Base-by-base conservation (phyloP, 2,113 vertebrate species). In the Charadrius vociferus region DNA sequence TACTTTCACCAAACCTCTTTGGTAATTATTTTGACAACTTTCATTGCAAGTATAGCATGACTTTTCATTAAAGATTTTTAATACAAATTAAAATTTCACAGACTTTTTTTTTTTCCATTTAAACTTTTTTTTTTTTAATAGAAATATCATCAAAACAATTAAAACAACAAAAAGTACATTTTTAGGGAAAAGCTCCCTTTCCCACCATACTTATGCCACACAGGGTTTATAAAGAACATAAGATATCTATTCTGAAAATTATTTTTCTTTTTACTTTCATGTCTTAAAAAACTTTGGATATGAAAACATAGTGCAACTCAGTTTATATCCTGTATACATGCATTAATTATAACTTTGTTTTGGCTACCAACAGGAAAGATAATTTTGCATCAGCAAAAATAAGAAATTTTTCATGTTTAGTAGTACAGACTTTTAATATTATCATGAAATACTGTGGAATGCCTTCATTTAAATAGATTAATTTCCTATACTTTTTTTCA, bases 81-180 rank as follows among this genome's bases (percentile, higher is more conserved):
- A n/a, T 55, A 8, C 5, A 68, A 77, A 39, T 37, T 56, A 66
- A 41, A 2, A 3, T 43, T 74, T 14, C 5, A 52, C 7, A 41
- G 29, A 19, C 17, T 15, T 37, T 71, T 81, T 45, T 27, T 45
- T 27, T 15, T 47, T 2, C 4, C 10, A 50, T 50, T 34, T 73
- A 27, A 7, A 20, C 59, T 32, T 59, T 0, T 37, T 56, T 58
- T 36, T 79, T 32, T 66, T 37, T 21, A 7, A 50, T 39, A 6
- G 9, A 65, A 47, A 32, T 45, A 12, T 8, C 7, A 36, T n/a
- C 16, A 87, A 45, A 77, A 32, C 7, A 10, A 43, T 26, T 37
- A 59, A 87, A 81, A 23, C 3, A 52, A 50, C 41, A 47, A 75
- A 67, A 30, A 6, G 0, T 1, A 20, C 1, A 1, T 4, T 49